Conservation (phyloP, 2,797 vertebrate genomes). For the Pangasius krempfi region DNA sequence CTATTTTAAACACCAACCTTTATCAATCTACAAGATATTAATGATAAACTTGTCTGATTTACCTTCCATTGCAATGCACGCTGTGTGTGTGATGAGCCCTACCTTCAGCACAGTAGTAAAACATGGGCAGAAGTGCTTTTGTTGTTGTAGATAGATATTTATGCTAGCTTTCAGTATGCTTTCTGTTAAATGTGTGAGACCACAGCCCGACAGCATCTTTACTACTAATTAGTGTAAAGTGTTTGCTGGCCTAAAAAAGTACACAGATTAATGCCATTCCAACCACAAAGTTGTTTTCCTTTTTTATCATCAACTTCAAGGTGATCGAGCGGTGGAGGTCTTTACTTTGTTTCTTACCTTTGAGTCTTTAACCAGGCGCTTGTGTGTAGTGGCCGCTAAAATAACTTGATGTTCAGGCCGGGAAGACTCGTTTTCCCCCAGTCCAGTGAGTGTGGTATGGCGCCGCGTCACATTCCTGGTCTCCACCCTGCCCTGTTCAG, state of each 20-base stretch:
- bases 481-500: conserved; percentile 54
- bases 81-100: background rate
- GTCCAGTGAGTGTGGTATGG: conserved; percentile 41
- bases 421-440: conserved; percentile 35
- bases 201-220: background rate
- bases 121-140: background rate
- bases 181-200: background rate
- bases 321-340: conserved; percentile 2
- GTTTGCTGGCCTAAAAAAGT: background rate
- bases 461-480: conserved; percentile 53
- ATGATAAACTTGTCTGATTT: background rate
- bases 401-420: conserved; percentile 24
- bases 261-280: conserved; percentile 4
- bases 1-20: too few relatives aligned
- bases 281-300: conserved; percentile 6
- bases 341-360: conserved; percentile 51
- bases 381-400: background rate
- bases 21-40: background rate
- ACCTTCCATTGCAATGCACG: background rate
- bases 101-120: conserved; percentile 8
- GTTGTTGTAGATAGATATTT: background rate
- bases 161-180: background rate
- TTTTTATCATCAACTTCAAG: background rate
- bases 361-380: conserved; percentile 3
- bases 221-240: conserved; percentile 2